Conservation (phyloP, 2,888 invertebrate genomes). For the Encarsia formosa region DNA sequence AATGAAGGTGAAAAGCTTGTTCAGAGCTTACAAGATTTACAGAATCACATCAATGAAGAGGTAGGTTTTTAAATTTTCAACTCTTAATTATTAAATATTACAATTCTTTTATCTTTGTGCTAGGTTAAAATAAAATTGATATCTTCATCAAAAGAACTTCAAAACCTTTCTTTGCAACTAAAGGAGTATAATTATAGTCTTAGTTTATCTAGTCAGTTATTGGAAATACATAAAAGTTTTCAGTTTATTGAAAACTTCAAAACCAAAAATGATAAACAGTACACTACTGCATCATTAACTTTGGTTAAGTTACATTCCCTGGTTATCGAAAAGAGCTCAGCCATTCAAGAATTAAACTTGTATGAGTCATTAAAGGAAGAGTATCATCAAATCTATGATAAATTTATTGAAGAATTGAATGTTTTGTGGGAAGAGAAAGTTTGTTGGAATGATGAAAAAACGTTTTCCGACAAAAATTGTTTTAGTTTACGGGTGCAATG, state of each 20-base stretch:
- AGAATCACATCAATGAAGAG: constrained; percentile 58
- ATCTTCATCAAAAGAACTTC: constrained; percentile 60
- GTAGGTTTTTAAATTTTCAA: constrained; percentile 30
- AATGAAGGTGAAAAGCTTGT: constrained; percentile 52
- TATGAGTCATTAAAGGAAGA: constrained; percentile 54
- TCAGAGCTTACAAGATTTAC: constrained; percentile 56
- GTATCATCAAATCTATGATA: constrained; percentile 52
- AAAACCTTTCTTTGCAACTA: constrained; percentile 56
- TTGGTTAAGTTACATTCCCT: constrained; percentile 53
- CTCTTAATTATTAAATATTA: neutral
- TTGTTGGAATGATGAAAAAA: constrained; percentile 41
- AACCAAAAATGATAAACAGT: constrained; percentile 38
- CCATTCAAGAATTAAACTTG: constrained; percentile 55
- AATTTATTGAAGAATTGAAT: constrained; percentile 52
- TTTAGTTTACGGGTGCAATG: constrained; percentile 20
- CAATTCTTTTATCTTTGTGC: constrained; percentile 13
- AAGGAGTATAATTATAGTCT: constrained; percentile 59
- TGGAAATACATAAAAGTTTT: constrained; percentile 49
- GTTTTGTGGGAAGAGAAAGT: constrained; percentile 55
- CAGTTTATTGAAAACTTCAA: constrained; percentile 44
- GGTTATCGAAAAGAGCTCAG: constrained; percentile 53
- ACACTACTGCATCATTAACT: constrained; percentile 54
- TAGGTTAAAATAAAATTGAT: constrained; percentile 60
- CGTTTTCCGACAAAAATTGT: constrained; percentile 19
- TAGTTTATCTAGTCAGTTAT: constrained; percentile 51